Conservation (phyloP, 2,113 vertebrate genomes). For the Hippocampus zosterae region DNA sequence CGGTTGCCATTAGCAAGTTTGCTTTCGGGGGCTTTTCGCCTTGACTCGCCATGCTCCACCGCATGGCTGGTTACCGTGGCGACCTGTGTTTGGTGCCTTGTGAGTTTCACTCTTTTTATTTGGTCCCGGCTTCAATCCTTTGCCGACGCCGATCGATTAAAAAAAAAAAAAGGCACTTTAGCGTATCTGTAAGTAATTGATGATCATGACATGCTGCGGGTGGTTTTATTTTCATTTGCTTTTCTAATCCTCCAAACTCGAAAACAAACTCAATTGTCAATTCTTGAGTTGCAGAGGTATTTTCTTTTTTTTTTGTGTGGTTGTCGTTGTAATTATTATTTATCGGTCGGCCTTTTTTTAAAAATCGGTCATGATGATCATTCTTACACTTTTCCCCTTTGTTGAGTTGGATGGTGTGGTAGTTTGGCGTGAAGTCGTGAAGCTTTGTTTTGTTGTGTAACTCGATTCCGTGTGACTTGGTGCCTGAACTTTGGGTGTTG, state of each 20-base stretch:
- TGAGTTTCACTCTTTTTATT: slow-evolving; percentile 75
- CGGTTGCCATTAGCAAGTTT: slow-evolving; percentile 78
- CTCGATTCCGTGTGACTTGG: slow-evolving; percentile 68
- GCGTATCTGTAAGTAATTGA: slow-evolving; percentile 70
- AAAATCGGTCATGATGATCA: slow-evolving; percentile 75
- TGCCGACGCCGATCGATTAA: slow-evolving; percentile 72
- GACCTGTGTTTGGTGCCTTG: slow-evolving; percentile 81
- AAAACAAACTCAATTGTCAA: slow-evolving; percentile 32
- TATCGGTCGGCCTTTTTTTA: slow-evolving; percentile 62
- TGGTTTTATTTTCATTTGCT: not conserved
- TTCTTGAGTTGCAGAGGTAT: slow-evolving; percentile 32
- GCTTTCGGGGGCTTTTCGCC: slow-evolving; percentile 73
- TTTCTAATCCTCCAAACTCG: slow-evolving; percentile 26
- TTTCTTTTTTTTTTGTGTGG: slow-evolving; percentile 30
- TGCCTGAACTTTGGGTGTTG: slow-evolving; percentile 70
- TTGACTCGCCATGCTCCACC: slow-evolving; percentile 77
- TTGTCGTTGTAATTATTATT: slow-evolving; percentile 50
- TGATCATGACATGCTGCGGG: slow-evolving; percentile 65
- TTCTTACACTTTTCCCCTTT: slow-evolving; percentile 71
- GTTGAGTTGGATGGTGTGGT: slow-evolving; percentile 75
- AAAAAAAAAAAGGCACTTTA: slow-evolving; percentile 71
- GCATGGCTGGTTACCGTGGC: slow-evolving; percentile 79
- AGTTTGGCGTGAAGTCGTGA: slow-evolving; percentile 65
- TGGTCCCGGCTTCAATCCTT: slow-evolving; percentile 67
- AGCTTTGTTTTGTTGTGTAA: slow-evolving; percentile 62